These are phyloP conservation scores for Thera obeliscata DNA, from an alignment of 2,888 invertebrate species.

Conservation along the genomic window DNA sequence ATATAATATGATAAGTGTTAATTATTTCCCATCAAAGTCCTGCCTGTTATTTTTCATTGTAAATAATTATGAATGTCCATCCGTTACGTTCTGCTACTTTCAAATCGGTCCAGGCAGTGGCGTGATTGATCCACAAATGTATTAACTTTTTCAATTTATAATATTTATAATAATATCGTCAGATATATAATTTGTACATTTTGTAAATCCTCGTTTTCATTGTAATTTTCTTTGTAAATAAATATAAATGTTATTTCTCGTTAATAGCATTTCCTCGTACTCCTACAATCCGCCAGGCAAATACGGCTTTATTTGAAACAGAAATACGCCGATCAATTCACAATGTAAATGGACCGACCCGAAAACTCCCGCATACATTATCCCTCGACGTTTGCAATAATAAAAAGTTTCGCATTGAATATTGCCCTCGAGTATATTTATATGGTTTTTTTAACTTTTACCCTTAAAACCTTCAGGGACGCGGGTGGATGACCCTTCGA, in stretches of 20 bases:
- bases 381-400: constrained; percentile 2
- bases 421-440: constrained; percentile 2
- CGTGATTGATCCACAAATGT: no score
- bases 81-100: no score
- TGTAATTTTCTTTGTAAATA: no score
- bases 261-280: background rate
- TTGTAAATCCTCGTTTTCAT: no score
- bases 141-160: no score
- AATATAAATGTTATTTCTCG: background rate
- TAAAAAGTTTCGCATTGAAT: constrained; percentile 5
- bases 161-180: no score
- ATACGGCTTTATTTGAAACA: constrained; percentile 7
- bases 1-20: no score
- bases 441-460: constrained; percentile 4
- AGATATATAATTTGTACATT: no score
- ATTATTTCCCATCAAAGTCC: no score
- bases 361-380: constrained; percentile 3
- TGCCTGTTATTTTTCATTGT: no score
- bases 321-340: background rate
- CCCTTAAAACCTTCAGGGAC: background rate
- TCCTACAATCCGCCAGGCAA: background rate
- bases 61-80: no score
- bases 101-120: no score
- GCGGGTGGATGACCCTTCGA: constrained; percentile 1
- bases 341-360: background rate